Percentiles rank a stretch among this genome's conserved stretches.
Conservation (phyloP, 2,113 vertebrate species). For the Myiozetetes cayanensis region DNA sequence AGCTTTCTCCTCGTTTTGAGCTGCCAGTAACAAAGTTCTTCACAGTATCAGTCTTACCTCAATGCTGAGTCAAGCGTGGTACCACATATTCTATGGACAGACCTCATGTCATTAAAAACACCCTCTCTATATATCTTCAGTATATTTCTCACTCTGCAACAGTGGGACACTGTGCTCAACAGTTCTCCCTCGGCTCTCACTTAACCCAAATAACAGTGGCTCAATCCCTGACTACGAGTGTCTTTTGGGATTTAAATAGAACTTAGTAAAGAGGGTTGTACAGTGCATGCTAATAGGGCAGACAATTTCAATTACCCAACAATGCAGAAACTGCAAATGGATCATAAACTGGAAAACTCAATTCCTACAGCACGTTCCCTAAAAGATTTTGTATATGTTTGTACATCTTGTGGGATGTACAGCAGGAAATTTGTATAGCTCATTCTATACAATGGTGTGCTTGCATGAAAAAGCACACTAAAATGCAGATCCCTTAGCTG, state of each 20-base stretch:
- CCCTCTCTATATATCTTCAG: not conserved
- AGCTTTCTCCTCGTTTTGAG: not conserved
- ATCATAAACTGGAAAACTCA: not conserved
- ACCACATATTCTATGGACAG: not conserved
- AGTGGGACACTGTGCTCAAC: not conserved
- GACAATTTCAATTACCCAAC: constrained; percentile 17
- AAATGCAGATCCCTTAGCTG: constrained; percentile 20
- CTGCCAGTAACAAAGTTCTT: not conserved
- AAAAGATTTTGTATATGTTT: not conserved
- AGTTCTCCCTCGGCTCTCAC: not conserved
- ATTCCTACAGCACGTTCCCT: constrained; percentile 18
- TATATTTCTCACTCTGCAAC: not conserved
- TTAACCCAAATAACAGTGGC: not conserved
- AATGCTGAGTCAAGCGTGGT: not conserved
- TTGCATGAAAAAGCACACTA: constrained; percentile 39
- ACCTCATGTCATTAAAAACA: not conserved
- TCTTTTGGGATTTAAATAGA: not conserved
- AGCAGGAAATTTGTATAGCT: not conserved
- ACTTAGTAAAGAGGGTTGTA: not conserved
- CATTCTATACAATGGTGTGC: not conserved
- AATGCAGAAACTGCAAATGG: constrained; percentile 12
- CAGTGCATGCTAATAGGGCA: not conserved
- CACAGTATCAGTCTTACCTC: not conserved
- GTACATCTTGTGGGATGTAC: not conserved
- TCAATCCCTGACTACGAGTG: not conserved